Percentiles rank a stretch among this genome's conserved stretches.
Conservation (phyloP, 2,888 invertebrate genomes). For the Lepidochrysops patricia region DNA sequence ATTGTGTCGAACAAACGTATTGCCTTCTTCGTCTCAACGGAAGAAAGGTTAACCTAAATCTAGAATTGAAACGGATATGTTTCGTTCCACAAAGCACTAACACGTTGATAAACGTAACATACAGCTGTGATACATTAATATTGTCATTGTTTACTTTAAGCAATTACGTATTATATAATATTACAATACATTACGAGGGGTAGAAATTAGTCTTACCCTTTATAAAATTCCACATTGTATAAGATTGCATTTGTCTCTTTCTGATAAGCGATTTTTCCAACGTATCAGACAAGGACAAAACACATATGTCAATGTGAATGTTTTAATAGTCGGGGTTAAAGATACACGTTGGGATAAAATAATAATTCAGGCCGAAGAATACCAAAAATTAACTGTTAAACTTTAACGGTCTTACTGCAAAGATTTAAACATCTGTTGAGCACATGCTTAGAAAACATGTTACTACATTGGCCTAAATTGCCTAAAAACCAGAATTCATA, state of each 20-base stretch:
- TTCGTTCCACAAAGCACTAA: constrained; percentile 57
- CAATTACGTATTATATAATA: constrained; percentile 61
- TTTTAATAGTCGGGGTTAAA: no score
- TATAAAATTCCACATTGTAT: no score
- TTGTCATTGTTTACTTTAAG: constrained; percentile 67
- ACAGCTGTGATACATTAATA: constrained; percentile 66
- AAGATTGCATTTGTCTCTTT: no score
- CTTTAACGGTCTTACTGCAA: no score
- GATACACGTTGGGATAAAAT: background rate
- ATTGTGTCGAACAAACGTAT: constrained; percentile 17
- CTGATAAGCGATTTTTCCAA: no score
- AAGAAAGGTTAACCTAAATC: constrained; percentile 41
- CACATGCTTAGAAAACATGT: no score
- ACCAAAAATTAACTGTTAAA: background rate
- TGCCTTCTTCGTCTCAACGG: constrained; percentile 36
- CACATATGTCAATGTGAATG: no score
- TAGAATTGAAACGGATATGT: constrained; percentile 45
- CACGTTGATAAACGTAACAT: constrained; percentile 59
- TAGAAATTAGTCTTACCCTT: constrained; percentile 17
- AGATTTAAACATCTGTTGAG: no score
- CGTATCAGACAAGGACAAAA: no score
- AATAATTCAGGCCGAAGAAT: constrained; percentile 7
- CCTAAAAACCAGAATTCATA: no score
- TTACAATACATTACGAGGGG: constrained; percentile 29
- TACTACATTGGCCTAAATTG: no score